A percentile compares a stretch with the other conserved stretches of the same genome.
These are phyloP conservation scores for Diglossa brunneiventris DNA, from an alignment of 2,113 vertebrate genomes.

Conservation along the genomic window DNA sequence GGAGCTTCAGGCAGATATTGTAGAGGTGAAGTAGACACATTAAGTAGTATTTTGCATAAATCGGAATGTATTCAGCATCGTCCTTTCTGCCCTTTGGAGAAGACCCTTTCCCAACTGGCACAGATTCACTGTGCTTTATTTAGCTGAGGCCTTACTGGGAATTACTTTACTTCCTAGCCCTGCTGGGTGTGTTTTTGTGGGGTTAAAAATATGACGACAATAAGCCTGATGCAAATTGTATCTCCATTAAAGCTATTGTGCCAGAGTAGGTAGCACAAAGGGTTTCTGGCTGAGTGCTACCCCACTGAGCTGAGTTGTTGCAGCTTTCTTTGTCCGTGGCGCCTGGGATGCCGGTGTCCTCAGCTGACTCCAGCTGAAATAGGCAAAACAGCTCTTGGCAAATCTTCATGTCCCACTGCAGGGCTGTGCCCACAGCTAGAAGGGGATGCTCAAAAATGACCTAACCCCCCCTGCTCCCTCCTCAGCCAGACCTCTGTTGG, in stretches of 20 bases:
- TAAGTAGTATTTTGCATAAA: neutral
- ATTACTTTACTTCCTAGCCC: neutral
- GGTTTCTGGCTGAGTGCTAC: neutral
- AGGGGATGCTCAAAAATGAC: neutral
- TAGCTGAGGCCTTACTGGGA: neutral
- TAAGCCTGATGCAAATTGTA: neutral
- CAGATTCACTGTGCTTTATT: neutral
- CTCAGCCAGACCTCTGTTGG: neutral
- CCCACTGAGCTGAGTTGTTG: neutral
- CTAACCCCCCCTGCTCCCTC: neutral
- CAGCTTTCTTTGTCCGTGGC: neutral
- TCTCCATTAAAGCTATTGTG: neutral
- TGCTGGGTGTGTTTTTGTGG: neutral
- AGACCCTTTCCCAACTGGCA: neutral
- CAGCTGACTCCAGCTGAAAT: slow-evolving; percentile 26
- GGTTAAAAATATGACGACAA: neutral
- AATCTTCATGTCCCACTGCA: neutral
- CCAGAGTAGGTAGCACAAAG: slow-evolving; percentile 37
- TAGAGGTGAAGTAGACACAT: neutral
- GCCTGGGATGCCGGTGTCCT: neutral
- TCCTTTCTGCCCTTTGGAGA: neutral
- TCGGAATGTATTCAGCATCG: neutral
- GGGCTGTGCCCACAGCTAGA: neutral
- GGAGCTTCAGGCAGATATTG: neutral
- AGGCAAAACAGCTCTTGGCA: slow-evolving; percentile 16